A percentile compares a stretch with the other conserved stretches of the same genome.
Conservation (phyloP, 2,797 vertebrate genomes). For the Champsocephalus gunnari region DNA sequence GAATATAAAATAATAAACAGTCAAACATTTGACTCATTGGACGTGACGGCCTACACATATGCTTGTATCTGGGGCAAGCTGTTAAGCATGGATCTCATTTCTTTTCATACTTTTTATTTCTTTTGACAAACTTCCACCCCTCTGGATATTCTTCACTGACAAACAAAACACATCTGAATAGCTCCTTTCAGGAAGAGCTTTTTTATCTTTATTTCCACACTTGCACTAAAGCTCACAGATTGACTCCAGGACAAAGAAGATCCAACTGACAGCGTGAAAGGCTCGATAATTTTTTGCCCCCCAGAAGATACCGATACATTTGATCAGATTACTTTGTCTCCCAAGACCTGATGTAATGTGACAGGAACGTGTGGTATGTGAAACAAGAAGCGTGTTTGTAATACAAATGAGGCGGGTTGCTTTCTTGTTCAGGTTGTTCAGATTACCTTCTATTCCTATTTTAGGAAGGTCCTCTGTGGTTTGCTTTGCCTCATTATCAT, state of each 20-base stretch:
- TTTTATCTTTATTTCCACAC: slow-evolving; percentile 31
- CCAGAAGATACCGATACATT: slow-evolving; percentile 48
- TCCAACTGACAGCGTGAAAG: slow-evolving; percentile 62
- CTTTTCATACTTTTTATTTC: slow-evolving; percentile 64
- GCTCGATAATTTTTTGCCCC: slow-evolving; percentile 32
- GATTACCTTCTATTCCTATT: neutral
- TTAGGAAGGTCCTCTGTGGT: neutral
- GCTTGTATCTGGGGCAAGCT: slow-evolving; percentile 62
- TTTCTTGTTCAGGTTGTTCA: slow-evolving; percentile 9
- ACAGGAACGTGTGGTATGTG: slow-evolving; percentile 36
- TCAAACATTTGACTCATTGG: neutral
- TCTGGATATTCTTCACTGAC: slow-evolving; percentile 54
- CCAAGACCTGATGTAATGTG: slow-evolving; percentile 52
- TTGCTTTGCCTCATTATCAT: slow-evolving; percentile 1
- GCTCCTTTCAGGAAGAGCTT: slow-evolving; percentile 37
- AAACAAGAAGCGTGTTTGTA: slow-evolving; percentile 34
- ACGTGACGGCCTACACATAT: slow-evolving; percentile 3
- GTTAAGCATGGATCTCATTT: slow-evolving; percentile 63
- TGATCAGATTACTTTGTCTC: slow-evolving; percentile 48
- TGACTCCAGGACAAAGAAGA: slow-evolving; percentile 61
- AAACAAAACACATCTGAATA: slow-evolving; percentile 65
- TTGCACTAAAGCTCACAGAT: slow-evolving; percentile 34
- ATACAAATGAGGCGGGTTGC: slow-evolving; percentile 42
- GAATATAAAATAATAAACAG: neutral
- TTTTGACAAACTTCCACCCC: slow-evolving; percentile 69